Base-by-base conservation (phyloP, 2,888 invertebrate species). In the Euproctis similis region DNA sequence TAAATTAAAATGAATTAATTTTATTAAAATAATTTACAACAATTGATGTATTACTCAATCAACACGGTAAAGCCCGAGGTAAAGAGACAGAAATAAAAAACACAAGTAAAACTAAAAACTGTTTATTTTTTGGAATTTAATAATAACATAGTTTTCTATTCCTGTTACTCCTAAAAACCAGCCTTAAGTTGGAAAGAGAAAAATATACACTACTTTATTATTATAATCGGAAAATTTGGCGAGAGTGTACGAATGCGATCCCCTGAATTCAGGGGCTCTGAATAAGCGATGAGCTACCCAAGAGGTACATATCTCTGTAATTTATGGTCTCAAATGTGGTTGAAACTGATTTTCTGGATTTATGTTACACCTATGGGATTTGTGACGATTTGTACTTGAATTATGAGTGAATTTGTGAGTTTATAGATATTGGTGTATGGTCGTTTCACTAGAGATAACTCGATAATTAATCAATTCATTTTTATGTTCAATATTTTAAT, bases 211-310 rank as follows among this genome's bases (percentile, higher is more conserved):
- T 70, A 69, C 73, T 76, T 66, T 71, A 75, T 75, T 75, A 77
- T 77, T 72, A 74, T 75, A 76, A 77, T 77, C 71, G 63, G 60
- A 61, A 67, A 65, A 72, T 74, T 71, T 62, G 56, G 62, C 64
- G 64, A 65, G 70, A 69, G 65, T 53, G 66, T 53, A 62, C 51
- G 58, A 55, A 53, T 46, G 53, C 43, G 40, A 44, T 48, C 33
- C 51, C 44, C 51, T 46, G 58, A 63, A 66, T 66, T 57, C 59
- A 40, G 53, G n/a, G 35, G 42, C 40, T 46, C 51, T 74, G 77
- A 76, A 77, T 77, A 72, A 74, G 55, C 60, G 65, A 77, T 77
- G 66, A 68, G 61, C 28, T 50, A 38, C 63, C 53, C 55, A 55
- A 59, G 52, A 60, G 40, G 33, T 44, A 61, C 60, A 53, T 62